Percentiles rank a stretch among this genome's conserved stretches.
phyloP scores from a whole-genome alignment of 2,888 invertebrate species.

The Orchesella flavescens region DNA sequence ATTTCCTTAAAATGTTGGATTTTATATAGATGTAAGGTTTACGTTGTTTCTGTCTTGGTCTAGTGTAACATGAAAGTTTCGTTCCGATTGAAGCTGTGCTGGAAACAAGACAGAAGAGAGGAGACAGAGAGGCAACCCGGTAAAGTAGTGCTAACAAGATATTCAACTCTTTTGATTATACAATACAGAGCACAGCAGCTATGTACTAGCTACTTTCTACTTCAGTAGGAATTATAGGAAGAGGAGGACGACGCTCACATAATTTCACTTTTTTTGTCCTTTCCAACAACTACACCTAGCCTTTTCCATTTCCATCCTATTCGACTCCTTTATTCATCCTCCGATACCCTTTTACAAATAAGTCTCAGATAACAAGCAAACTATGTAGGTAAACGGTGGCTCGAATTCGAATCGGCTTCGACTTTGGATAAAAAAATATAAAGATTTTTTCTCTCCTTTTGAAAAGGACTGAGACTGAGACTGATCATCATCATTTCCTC shows the following conservation, averaged over 20 bases:
- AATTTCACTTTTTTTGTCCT: conserved; percentile 46
- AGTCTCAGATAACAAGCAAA: conserved; percentile 14
- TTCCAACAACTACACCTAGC: not conserved
- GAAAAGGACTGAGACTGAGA: too few relatives aligned
- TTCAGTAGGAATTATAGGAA: conserved; percentile 46
- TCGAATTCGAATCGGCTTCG: too few relatives aligned
- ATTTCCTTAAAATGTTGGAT: too few relatives aligned
- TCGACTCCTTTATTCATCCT: too few relatives aligned
- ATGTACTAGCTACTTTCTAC: conserved; percentile 25
- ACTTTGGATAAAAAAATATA: too few relatives aligned
- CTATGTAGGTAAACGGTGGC: conserved; percentile 5
- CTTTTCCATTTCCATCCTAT: too few relatives aligned
- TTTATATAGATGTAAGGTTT: too few relatives aligned
- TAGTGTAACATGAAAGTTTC: conserved; percentile 23
- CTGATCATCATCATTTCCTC: too few relatives aligned
- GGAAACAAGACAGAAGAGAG: too few relatives aligned
- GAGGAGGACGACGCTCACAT: conserved; percentile 35
- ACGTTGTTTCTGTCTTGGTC: too few relatives aligned
- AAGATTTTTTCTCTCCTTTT: too few relatives aligned
- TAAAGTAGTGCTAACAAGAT: conserved; percentile 37
- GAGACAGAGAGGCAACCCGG: not conserved
- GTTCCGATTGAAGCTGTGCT: conserved; percentile 22
- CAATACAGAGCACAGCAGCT: conserved; percentile 36
- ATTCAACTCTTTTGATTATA: conserved; percentile 53
- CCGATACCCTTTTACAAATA: too few relatives aligned